These are phyloP conservation scores for Eurystomus gularis DNA, from an alignment of 2,113 vertebrate genomes.

Conservation along the genomic window DNA sequence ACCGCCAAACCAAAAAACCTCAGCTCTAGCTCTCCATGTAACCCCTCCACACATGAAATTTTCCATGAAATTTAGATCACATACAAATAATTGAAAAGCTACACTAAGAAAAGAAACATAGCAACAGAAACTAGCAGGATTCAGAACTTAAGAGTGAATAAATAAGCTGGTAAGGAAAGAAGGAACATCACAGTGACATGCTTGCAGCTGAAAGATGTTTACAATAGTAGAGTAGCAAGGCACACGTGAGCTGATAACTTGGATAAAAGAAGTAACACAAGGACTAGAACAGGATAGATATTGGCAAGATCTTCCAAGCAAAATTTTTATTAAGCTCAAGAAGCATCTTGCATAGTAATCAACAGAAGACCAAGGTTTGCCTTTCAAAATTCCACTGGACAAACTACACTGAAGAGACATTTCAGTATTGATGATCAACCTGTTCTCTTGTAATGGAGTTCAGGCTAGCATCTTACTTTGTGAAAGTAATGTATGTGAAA, in stretches of 20 bases:
- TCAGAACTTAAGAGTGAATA: neutral
- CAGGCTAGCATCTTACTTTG: neutral
- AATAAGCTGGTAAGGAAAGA: neutral
- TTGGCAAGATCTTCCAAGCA: neutral
- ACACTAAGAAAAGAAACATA: accelerated
- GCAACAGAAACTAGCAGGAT: neutral
- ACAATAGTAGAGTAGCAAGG: neutral
- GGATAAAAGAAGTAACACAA: neutral
- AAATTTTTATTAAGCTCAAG: neutral
- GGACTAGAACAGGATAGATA: neutral
- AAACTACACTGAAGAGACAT: neutral
- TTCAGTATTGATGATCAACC: neutral
- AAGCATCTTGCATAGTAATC: neutral
- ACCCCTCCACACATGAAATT: neutral
- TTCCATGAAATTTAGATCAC: neutral
- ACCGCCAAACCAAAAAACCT: neutral
- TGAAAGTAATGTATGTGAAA: neutral
- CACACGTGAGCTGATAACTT: neutral
- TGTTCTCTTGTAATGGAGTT: neutral
- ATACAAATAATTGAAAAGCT: neutral
- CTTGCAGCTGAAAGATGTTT: neutral
- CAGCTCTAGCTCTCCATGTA: neutral
- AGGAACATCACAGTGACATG: neutral
- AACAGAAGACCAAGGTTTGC: neutral
- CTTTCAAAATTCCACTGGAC: neutral